Conservation (phyloP, 1,140 invertebrate species). For the Hyles euphorbiae region DNA sequence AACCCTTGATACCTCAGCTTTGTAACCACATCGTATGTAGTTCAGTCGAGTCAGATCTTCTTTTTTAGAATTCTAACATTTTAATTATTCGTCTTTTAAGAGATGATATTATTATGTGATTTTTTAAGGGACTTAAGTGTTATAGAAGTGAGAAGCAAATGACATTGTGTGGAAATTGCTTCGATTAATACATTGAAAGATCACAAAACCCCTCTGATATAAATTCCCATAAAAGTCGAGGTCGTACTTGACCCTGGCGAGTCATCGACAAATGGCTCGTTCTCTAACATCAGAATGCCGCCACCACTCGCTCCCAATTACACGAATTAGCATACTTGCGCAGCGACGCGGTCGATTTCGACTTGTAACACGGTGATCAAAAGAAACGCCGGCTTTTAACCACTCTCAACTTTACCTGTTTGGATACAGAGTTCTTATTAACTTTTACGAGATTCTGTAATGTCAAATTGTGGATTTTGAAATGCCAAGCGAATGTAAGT, state of each 20-base stretch:
- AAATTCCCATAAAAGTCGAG: background rate
- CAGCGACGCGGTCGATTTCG: conserved; percentile 43
- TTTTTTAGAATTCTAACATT: too few relatives aligned
- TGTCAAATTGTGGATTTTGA: background rate
- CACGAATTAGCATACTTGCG: conserved; percentile 52
- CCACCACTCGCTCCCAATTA: conserved; percentile 40
- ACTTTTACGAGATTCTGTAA: too few relatives aligned
- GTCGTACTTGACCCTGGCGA: conserved; percentile 1
- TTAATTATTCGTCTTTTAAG: too few relatives aligned
- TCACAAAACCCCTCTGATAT: too few relatives aligned
- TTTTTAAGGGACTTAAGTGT: too few relatives aligned
- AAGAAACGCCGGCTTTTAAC: conserved; percentile 25
- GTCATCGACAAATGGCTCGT: background rate
- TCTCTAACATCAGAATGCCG: conserved; percentile 28
- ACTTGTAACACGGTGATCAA: conserved; percentile 40
- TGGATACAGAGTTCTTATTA: conserved; percentile 17
- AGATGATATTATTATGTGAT: too few relatives aligned
- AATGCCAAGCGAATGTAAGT: background rate
- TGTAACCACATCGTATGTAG: too few relatives aligned
- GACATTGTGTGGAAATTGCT: too few relatives aligned
- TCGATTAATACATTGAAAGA: too few relatives aligned
- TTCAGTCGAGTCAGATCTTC: too few relatives aligned
- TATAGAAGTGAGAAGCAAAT: too few relatives aligned
- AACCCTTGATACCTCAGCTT: too few relatives aligned
- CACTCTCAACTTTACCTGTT: conserved; percentile 13